Conservation (phyloP, 2,797 vertebrate species). For the Masticophis lateralis region DNA sequence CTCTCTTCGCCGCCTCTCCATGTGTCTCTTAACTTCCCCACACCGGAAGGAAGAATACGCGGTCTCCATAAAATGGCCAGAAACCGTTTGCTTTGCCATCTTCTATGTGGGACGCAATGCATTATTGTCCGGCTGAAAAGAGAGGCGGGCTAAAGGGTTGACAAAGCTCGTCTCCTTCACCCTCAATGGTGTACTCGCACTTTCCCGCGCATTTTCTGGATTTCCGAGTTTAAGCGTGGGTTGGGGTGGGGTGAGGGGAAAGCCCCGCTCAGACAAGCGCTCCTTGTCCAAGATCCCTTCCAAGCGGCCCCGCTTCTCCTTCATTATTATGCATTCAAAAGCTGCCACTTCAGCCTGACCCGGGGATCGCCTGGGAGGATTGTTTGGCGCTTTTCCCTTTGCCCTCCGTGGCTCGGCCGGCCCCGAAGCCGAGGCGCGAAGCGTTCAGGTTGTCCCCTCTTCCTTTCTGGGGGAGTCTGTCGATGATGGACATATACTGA, state of each 20-base stretch:
- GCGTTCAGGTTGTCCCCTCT: constrained; percentile 30
- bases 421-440: constrained; percentile 16
- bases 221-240: not conserved
- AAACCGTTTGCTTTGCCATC: not conserved
- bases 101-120: not conserved
- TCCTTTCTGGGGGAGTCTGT: constrained; percentile 61
- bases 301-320: not conserved
- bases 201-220: not conserved
- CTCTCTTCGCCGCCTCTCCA: not conserved
- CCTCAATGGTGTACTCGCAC: not conserved
- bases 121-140: not conserved
- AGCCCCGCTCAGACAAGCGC: not conserved
- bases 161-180: not conserved
- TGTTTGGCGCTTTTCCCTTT: not conserved
- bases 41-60: not conserved
- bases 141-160: not conserved
- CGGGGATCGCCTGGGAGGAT: not conserved
- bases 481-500: constrained; percentile 78
- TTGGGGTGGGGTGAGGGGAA: accelerated
- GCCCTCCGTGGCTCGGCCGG: not conserved
- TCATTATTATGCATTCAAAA: not conserved
- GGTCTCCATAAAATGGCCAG: not conserved
- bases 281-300: not conserved
- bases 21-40: not conserved
- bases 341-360: not conserved